Evolutionary conservation across 2,113 vertebrate genomes (phyloP), one percentile per base, ranked within the genome.

Genomic region (Heterotis niloticus): DNA sequence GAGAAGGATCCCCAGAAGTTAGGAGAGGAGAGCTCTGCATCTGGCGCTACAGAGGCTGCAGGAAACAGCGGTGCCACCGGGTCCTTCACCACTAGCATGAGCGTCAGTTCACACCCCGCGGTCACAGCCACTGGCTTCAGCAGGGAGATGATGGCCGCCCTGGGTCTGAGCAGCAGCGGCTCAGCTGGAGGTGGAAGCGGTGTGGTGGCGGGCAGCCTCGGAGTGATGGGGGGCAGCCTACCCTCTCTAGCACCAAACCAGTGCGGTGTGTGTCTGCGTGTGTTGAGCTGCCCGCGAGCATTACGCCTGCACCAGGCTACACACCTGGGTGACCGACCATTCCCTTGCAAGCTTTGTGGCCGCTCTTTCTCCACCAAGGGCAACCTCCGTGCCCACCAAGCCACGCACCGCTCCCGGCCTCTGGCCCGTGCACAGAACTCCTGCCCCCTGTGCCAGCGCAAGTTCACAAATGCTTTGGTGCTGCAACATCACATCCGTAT

Each of bases 401-500:
- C 95, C 81, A 95, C 93, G 69, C 95, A 97, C 85, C 94, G 94
- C 20, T 89, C 94, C n/a, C 94, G 94, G 54, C 93, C 95, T 0
- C 90, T 94, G 0, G 88, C 93, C 79, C 92, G 94, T 2, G 93
- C 93, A 20, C 89, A 94, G 60, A 96, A 97, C 91, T 98, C 95
- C 71, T 98, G 96, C 82, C 96, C 96, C 0, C 91, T 98, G 77
- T 98, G 96, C 87, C 95, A 95, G 75, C 95, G 95, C 76, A 96
- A 95, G 82, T 97, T 97, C 86, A 96, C 95, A 60, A 96, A 98
- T 2, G 96, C 95, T 0, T 91, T 96, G 24, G 94, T 94, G 78
- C 94, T 98, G 71, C 95, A 97, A 87, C 96, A 96, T 81, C 96
- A 97, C 51, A 95, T 98, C 70, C 93, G 95, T 14, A 91, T 97